These are phyloP conservation scores for Ormyrus pomaceus DNA, from an alignment of 2,888 invertebrate genomes.

Conservation along the genomic window DNA sequence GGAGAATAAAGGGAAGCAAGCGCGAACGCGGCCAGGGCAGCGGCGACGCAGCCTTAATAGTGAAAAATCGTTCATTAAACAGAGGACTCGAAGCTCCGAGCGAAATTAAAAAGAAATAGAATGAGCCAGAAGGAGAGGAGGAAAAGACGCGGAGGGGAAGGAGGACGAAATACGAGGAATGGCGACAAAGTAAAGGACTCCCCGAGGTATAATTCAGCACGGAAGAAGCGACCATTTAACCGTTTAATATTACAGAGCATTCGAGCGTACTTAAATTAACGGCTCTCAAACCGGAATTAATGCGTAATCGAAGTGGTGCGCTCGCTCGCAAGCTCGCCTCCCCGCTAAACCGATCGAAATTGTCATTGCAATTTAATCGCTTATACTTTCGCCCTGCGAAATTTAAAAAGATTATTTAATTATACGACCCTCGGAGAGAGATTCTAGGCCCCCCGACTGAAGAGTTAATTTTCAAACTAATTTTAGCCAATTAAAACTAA, in stretches of 20 bases:
- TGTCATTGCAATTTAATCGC: constrained; percentile 14
- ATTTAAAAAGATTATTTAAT: constrained; percentile 11
- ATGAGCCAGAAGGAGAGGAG: constrained; percentile 12
- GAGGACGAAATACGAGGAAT: constrained; percentile 46
- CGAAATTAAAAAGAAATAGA: constrained; percentile 54
- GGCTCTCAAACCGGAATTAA: constrained; percentile 66
- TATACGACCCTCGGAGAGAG: not conserved
- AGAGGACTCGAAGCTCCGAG: constrained; percentile 39
- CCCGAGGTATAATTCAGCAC: constrained; percentile 53
- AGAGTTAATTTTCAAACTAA: too few species aligned
- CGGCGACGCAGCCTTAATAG: constrained; percentile 32
- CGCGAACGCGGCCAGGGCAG: not conserved
- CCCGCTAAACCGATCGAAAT: not conserved
- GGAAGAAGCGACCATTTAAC: constrained; percentile 60
- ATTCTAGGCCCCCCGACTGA: too few species aligned
- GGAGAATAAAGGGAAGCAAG: constrained; percentile 13
- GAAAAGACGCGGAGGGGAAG: constrained; percentile 40
- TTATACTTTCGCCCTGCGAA: not conserved
- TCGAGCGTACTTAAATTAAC: constrained; percentile 61
- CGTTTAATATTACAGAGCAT: constrained; percentile 57
- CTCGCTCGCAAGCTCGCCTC: not conserved
- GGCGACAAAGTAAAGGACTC: constrained; percentile 48
- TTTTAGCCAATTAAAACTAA: too few species aligned
- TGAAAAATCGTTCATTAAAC: constrained; percentile 56
- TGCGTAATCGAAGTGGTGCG: constrained; percentile 63